Evolutionary conservation across 2,888 invertebrate genomes (phyloP), one percentile per base, ranked within the genome.

Genomic region (Polydrusus cervinus): DNA sequence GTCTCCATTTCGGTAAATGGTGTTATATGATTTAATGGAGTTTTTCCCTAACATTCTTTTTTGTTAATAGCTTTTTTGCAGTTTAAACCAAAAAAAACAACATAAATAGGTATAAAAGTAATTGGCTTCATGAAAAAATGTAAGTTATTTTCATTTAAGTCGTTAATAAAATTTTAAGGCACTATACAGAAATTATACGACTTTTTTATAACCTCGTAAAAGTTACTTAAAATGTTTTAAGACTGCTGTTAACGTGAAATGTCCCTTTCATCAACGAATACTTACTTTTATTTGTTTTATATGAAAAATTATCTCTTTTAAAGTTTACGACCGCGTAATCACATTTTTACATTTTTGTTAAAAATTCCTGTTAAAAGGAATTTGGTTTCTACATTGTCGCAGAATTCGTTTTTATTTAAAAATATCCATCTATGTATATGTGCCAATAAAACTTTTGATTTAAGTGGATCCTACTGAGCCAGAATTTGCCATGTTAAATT

Each of bases 211-310:
- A 53, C 66, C 30, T 66, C 73, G 73, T 74, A 74, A 74, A 74
- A 62, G 61, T 62, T 68, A 51, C 68, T 74, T 74, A 74, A 74
- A 74, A 74, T 67, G 73, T 68, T 74, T 74, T 68, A 74, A 74
- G 66, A 62, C 68, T 40, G 73, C 66, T 45, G 68, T 74, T 68
- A 74, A 74, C 68, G 68, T 74, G 51, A 74, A 74, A 68, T 68
- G 67, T 68, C 72, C 66, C 66, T 72, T 72, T 72, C 66, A 72
- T 72, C 66, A 72, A 60, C 64, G 53, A 64, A 53, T 72, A 47
- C 66, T 34, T 30, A 40, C 14, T 72, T 72, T 72, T 72, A 72
- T 66, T 65, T 66, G 60, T 61, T 70, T 61, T 57, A 57, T 61
- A 49, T 68, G 68, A 68, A 57, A 68, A 57, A 68, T 57, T 68